These are phyloP conservation scores for Thinocorus orbignyianus DNA, from an alignment of 2,113 vertebrate genomes.

Conservation along the genomic window DNA sequence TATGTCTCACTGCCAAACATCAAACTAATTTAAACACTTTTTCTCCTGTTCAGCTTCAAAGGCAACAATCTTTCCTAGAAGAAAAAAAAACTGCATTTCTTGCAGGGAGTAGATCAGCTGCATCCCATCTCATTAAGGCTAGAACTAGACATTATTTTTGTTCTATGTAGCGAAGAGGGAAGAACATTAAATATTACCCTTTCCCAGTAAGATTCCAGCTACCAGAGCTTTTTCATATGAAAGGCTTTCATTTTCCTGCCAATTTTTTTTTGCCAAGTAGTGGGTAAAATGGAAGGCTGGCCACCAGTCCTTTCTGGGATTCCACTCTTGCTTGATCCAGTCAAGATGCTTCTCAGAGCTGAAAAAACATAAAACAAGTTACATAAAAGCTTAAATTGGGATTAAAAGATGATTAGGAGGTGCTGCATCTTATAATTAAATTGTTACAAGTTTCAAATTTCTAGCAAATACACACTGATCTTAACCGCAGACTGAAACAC, in stretches of 20 bases:
- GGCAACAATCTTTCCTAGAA: background rate
- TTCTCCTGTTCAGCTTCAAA: background rate
- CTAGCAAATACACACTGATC: background rate
- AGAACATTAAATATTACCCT: constrained; percentile 70
- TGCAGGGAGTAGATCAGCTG: background rate
- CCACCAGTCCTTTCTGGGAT: constrained; percentile 86
- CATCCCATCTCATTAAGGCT: background rate
- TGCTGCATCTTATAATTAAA: background rate
- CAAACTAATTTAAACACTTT: background rate
- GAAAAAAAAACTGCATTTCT: background rate
- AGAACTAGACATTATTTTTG: background rate
- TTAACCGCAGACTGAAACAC: background rate
- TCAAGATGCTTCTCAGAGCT: constrained; percentile 49
- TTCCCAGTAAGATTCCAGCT: constrained; percentile 71
- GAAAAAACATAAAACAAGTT: background rate
- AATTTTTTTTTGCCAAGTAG: constrained; percentile 78
- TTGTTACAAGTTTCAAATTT: background rate
- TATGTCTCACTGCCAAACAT: background rate
- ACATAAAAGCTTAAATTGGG: background rate
- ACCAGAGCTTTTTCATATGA: constrained; percentile 79
- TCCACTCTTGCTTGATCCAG: constrained; percentile 78
- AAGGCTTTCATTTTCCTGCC: constrained; percentile 69
- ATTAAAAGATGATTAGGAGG: background rate
- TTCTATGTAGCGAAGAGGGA: background rate
- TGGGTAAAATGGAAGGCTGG: constrained; percentile 85